Evolutionary conservation across 2,888 invertebrate genomes (phyloP).

Genomic region (Pyrochroa serraticornis): DNA sequence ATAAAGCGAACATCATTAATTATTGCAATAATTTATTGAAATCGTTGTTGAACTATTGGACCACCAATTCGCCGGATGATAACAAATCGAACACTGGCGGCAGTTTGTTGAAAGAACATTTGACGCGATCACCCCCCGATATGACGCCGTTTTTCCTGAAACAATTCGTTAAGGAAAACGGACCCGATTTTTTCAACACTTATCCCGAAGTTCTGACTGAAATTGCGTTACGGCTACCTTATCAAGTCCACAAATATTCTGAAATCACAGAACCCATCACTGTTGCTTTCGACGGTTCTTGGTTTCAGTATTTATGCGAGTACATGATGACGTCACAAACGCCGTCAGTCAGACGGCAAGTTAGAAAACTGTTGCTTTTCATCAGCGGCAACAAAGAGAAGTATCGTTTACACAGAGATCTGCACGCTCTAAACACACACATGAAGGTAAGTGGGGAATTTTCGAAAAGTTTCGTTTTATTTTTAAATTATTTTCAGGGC

Average conservation of each 20-base stretch:
- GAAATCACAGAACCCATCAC: conserved; percentile 60
- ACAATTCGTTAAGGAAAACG: conserved; percentile 91
- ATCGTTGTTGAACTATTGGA: conserved; percentile 76
- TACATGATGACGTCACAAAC: conserved; percentile 84
- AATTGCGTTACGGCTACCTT: conserved; percentile 90
- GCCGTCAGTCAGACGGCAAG: conserved; percentile 87
- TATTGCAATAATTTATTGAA: conserved; percentile 76
- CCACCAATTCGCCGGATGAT: conserved; percentile 60
- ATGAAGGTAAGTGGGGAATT: conserved; percentile 73
- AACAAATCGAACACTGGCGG: conserved; percentile 61
- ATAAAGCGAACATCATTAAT: conserved; percentile 72
- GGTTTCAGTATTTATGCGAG: conserved; percentile 86
- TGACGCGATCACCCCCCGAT: conserved; percentile 84
- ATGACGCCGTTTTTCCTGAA: conserved; percentile 95
- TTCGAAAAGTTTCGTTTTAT: too few species aligned
- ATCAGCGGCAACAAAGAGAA: conserved; percentile 96
- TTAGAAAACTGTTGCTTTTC: conserved; percentile 87
- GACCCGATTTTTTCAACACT: conserved; percentile 90
- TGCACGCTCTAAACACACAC: conserved; percentile 90
- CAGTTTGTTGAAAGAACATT: conserved; percentile 80
- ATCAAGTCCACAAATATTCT: conserved; percentile 87
- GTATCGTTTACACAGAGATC: conserved; percentile 91
- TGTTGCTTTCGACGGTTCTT: conserved; percentile 65
- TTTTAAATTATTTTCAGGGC: conserved; percentile 48
- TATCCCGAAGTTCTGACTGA: conserved; percentile 95